These are phyloP conservation scores for Drosophila rellima DNA, from an alignment of 2,888 invertebrate species.

Conservation along the genomic window DNA sequence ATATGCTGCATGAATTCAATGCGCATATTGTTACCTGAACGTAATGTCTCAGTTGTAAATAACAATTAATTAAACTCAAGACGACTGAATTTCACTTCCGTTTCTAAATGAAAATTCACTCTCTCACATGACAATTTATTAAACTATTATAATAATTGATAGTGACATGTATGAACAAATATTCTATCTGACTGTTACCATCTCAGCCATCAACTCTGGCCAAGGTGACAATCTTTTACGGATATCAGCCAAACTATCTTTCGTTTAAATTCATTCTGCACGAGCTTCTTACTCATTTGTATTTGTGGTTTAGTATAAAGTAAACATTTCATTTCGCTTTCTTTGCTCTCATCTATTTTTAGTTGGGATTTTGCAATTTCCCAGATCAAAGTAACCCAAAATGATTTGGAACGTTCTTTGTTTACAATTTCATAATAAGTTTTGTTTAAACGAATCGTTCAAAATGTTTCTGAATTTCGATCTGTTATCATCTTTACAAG, in stretches of 20 bases:
- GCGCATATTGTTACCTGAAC: conserved; percentile 40
- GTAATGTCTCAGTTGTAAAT: conserved; percentile 14
- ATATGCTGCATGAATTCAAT: conserved; percentile 25
- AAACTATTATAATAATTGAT: background rate
- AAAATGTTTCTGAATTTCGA: conserved; percentile 13
- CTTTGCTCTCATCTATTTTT: conserved; percentile 6
- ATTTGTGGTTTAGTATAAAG: background rate
- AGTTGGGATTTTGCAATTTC: conserved; percentile 12
- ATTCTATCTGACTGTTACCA: background rate
- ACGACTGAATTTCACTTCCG: background rate
- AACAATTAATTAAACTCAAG: conserved; percentile 21
- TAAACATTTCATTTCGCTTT: conserved; percentile 16
- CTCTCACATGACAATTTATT: background rate
- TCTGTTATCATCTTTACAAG: conserved; percentile 10
- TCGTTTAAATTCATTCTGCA: background rate
- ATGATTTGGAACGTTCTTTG: conserved; percentile 28
- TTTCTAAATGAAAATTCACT: background rate
- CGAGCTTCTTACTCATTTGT: background rate
- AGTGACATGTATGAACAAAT: background rate
- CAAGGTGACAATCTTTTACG: conserved; percentile 4
- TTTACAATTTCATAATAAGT: conserved; percentile 31
- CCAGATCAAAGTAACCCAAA: conserved; percentile 41
- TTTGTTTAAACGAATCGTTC: conserved; percentile 30
- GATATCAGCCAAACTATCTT: background rate
- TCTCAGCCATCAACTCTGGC: background rate